phyloP scores from a whole-genome alignment of 2,888 invertebrate species.

The Xanthia togata region DNA sequence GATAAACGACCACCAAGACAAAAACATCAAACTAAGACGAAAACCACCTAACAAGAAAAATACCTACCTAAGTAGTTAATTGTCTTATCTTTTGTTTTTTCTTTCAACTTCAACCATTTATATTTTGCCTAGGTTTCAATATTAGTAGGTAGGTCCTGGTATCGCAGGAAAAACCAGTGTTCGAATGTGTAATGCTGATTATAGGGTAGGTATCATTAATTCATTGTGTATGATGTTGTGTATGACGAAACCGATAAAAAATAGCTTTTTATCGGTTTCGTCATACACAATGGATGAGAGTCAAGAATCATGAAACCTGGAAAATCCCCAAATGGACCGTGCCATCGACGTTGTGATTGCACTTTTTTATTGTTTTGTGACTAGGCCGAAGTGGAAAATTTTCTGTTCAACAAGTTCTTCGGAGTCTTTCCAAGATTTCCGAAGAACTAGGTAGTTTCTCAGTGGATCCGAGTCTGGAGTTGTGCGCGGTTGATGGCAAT shows the following conservation, averaged over 20 bases:
- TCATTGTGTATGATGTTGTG: slow-evolving; percentile 37
- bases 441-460: not conserved
- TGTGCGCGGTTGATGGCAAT: no score
- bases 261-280: not conserved
- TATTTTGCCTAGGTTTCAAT: slow-evolving; percentile 12
- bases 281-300: slow-evolving; percentile 10
- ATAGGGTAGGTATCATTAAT: slow-evolving; percentile 48
- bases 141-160: slow-evolving; percentile 3
- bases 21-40: no score
- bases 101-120: slow-evolving; percentile 1
- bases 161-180: slow-evolving; percentile 44
- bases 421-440: not conserved
- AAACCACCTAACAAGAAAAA: no score
- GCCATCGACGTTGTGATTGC: slow-evolving; percentile 1
- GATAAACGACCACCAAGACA: not conserved
- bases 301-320: slow-evolving; percentile 39
- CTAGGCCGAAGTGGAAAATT: not conserved
- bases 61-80: not conserved
- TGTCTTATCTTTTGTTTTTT: not conserved
- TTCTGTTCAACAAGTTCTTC: not conserved
- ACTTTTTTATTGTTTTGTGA: slow-evolving; percentile 25
- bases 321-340: slow-evolving; percentile 40
- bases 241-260: slow-evolving; percentile 51
- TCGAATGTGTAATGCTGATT: slow-evolving; percentile 28
- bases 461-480: not conserved